A percentile compares a stretch with the other conserved stretches of the same genome.
Evolutionary conservation across 1,140 invertebrate species (phyloP).

Genomic region (Aporrectodea caliginosa): DNA sequence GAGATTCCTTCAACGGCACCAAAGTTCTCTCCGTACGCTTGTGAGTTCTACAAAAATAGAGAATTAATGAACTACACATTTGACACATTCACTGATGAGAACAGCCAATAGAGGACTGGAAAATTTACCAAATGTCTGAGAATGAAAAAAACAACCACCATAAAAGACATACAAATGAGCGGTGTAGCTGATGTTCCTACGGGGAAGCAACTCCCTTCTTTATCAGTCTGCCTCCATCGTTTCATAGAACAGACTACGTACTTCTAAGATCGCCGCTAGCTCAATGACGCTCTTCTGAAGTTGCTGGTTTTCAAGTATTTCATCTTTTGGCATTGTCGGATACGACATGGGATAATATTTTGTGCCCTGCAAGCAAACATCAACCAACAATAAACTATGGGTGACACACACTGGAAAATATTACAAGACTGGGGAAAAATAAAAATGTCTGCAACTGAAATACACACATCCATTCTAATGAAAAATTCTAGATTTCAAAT

Average conservation of each 20-base stretch:
- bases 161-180: slow-evolving; percentile 1
- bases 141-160: slow-evolving; percentile 3
- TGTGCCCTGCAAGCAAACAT: slow-evolving; percentile 62
- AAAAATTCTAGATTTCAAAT: too few relatives aligned
- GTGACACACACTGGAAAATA: too few relatives aligned
- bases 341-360: slow-evolving; percentile 79
- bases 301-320: slow-evolving; percentile 80
- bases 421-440: too few relatives aligned
- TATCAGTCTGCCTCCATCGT: slow-evolving; percentile 43
- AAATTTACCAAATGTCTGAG: not conserved
- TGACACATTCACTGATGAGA: not conserved
- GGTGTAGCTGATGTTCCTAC: not conserved
- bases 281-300: slow-evolving; percentile 77
- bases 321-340: slow-evolving; percentile 78
- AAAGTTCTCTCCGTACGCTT: too few relatives aligned
- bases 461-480: too few relatives aligned
- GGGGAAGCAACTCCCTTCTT: not conserved
- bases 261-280: slow-evolving; percentile 72
- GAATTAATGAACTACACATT: not conserved
- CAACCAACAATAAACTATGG: too few relatives aligned
- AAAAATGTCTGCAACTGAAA: too few relatives aligned
- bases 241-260: slow-evolving; percentile 48
- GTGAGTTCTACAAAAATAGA: not conserved
- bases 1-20: too few relatives aligned
- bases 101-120: not conserved